Base-by-base conservation (phyloP, 1,140 invertebrate species). In the Dendrolimus punctatus region DNA sequence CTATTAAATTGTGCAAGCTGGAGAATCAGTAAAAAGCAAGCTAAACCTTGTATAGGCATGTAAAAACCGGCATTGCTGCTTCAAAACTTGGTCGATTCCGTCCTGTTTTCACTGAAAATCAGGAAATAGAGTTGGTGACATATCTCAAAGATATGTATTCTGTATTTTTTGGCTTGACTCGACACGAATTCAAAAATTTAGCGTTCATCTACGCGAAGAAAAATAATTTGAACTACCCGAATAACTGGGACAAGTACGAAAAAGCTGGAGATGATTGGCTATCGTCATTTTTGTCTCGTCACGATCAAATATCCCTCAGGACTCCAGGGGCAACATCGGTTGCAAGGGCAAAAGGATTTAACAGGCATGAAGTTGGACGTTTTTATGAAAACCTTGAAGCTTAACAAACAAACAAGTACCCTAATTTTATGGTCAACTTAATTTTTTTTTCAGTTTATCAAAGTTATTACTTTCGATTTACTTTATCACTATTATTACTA, bases 301-400 rank as follows among this genome's bases (percentile, higher is more conserved):
- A 76, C 47, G 36, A 51, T 52, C 5, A 67, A 51, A 62, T 68
- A 51, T 51, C 62, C 36, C 58, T 74, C n/a, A 66, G 67, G 48
- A 65, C 63, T 62, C 73, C 73, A 61, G 71, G 76, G 44, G 46
- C 68, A 65, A 71, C 64, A 60, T 70, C 62, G 23, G 49, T 72
- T 57, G 64, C 68, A 53, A 67, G 62, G 46, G 60, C 59, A 46
- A 64, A 60, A 60, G 62, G 62, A 57, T 65, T 65, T 57, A 65
- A n/a, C n/a, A n/a, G n/a, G 10, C 56, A 51, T 58, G 58, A 51
- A 58, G 58, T 57, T 38, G 58, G 55, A 44, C 23, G 23, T 23
- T 23, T n/a, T 23, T 23, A 23, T 23, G 23, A 3, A 23, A 23
- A 23, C 23, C 23, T 23, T 23, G 23, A 23, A 23, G 23, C 23